phyloP scores from a whole-genome alignment of 2,797 vertebrate genomes.

The Remorina albescens region DNA sequence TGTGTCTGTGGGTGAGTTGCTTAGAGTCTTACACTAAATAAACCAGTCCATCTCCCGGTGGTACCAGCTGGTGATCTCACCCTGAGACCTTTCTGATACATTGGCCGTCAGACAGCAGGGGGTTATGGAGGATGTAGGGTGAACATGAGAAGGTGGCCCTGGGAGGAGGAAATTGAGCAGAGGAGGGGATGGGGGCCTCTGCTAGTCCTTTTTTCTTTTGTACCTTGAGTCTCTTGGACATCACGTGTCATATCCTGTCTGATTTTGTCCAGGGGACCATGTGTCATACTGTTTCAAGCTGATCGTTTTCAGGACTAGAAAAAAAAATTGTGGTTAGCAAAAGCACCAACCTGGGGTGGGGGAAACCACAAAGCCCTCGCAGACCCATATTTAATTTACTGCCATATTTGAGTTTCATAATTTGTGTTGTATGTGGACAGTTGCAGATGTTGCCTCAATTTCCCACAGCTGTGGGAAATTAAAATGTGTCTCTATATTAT shows the following conservation, averaged over 20 bases:
- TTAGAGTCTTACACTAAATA: slow-evolving; percentile 53
- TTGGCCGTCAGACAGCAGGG: slow-evolving; percentile 34
- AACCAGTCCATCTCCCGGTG: slow-evolving; percentile 55
- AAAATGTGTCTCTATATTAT: neutral
- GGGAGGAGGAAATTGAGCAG: slow-evolving; percentile 67
- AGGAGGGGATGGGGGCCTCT: slow-evolving; percentile 40
- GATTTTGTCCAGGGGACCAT: slow-evolving; percentile 70
- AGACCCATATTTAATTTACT: slow-evolving; percentile 23
- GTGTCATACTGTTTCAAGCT: slow-evolving; percentile 74
- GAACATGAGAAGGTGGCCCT: slow-evolving; percentile 58
- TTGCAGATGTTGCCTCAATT: slow-evolving; percentile 47
- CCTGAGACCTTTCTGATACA: slow-evolving; percentile 48
- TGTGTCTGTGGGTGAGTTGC: slow-evolving; percentile 58
- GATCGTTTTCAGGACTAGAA: slow-evolving; percentile 67
- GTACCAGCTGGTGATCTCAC: slow-evolving; percentile 79
- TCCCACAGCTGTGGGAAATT: slow-evolving; percentile 38
- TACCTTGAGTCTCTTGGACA: slow-evolving; percentile 59
- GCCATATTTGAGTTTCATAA: slow-evolving; percentile 54
- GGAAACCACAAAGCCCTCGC: slow-evolving; percentile 62
- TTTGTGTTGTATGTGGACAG: slow-evolving; percentile 40
- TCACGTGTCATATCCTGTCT: slow-evolving; percentile 76
- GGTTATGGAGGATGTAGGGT: slow-evolving; percentile 58
- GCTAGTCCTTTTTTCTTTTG: slow-evolving; percentile 9
- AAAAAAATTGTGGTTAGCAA: slow-evolving; percentile 63
- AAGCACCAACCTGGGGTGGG: no score